Evolutionary conservation across 2,888 invertebrate species (phyloP), one percentile per base, ranked within the genome.

Genomic region (Eupithecia centaureata): DNA sequence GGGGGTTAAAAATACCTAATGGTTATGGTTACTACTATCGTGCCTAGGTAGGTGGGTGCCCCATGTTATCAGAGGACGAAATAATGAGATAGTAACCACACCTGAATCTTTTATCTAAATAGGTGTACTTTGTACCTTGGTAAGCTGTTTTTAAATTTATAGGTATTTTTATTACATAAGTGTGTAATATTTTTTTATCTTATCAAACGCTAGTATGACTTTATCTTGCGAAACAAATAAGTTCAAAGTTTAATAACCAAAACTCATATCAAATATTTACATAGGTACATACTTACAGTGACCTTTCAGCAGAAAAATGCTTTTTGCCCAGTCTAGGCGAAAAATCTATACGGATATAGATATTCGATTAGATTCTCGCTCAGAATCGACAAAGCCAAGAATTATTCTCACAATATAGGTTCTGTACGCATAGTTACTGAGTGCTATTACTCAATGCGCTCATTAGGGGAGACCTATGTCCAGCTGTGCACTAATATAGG

Each of bases 161-260:
- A n/a, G n/a, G n/a, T n/a, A n/a, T n/a, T n/a, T n/a, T n/a, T n/a
- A n/a, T n/a, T n/a, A n/a, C n/a, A n/a, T n/a, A n/a, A 10, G 33
- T 5, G 7, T 12, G 30, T 30, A 47, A n/a, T 32, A 10, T n/a
- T 18, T 15, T 30, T n/a, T 33, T 30, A 57, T 57, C 57, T 57
- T 57, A 57, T 57, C 57, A 57, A 32, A 32, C n/a, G 25, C 15
- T 15, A 33, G 4, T 32, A 18, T 1, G 22, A 22, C 5, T 22
- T 57, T 57, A 32, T 57, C 57, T 57, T 32, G 12, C 8, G 57
- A 57, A 57, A 57, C 57, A 57, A 57, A 57, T 22, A 57, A 57
- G 57, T 32, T 57, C 57, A 57, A 57, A 57, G 32, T 18, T 33
- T 10, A 32, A 28, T 28, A 56, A 28, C n/a, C 32, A 18, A 57